Evolutionary conservation across 2,797 vertebrate species (phyloP), one percentile per base, ranked within the genome.

Genomic region (Podarcis siculus): DNA sequence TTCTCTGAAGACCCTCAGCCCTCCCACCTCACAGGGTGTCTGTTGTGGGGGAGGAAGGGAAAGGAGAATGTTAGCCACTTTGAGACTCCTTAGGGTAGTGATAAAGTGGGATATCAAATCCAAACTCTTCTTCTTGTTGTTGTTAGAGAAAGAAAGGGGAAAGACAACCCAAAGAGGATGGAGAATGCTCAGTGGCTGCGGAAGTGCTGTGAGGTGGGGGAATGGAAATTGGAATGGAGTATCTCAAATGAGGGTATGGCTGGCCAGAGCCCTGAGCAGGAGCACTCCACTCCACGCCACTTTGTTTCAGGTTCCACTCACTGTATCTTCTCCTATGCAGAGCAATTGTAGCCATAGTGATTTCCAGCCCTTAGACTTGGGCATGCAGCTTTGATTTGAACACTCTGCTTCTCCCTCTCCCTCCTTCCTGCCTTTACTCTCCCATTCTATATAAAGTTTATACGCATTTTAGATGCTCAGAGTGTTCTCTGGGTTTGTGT

Each of bases 381-480:
- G 45, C 21, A 23, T 12, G 37, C 30, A 13, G 3, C 21, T 79
- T 84, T 30, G 66, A 27, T 88, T 84, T 84, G 71, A 79, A 79
- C 25, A 7, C 5, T 8, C 4, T 7, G 0, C 1, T 30, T 13
- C 67, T 13, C 37, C 23, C 7, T 30, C 71, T 4, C 23, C 37
- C 39, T 25, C 37, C n/a, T 64, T 9, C n/a, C 9, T 88, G 21
- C 12, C 30, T 82, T 83, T 81, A 30, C 0, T 72, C 32, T 86
- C 9, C 25, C 8, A 21, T 1, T 1, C 88, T 88, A 76, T 64
- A 64, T 83, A 1, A 93, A 92, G 5, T 25, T 75, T 77, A 86
- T 69, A 84, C 76, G 61, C 0, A 87, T 92, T 94, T 81, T 19
- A 86, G 79, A 83, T 58, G 69, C 8, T 79, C 88, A 71, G 83